These are phyloP conservation scores for Geophilus truncorum DNA, from an alignment of 2,888 invertebrate species.

Conservation along the genomic window DNA sequence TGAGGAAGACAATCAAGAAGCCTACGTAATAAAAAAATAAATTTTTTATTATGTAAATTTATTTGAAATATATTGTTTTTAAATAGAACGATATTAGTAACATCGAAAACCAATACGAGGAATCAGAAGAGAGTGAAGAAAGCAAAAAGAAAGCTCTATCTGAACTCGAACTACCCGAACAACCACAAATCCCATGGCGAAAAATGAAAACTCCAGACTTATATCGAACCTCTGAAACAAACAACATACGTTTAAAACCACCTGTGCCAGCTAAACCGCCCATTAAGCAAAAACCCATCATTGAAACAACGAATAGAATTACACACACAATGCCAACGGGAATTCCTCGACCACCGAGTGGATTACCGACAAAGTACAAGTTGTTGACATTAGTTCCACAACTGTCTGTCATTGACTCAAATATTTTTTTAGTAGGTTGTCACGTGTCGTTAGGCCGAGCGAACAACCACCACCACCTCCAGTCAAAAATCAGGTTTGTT, in stretches of 20 bases:
- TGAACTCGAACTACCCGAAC: neutral
- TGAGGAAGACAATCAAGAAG: conserved; percentile 33
- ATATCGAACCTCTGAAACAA: neutral
- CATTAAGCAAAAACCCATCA: conserved; percentile 1
- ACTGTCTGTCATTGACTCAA: neutral
- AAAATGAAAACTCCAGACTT: neutral
- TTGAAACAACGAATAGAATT: conserved; percentile 33
- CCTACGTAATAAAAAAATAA: neutral
- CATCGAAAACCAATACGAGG: neutral
- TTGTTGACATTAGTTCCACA: neutral
- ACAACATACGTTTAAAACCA: neutral
- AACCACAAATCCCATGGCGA: neutral
- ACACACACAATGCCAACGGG: neutral
- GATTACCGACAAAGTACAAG: neutral
- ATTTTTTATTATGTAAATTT: neutral
- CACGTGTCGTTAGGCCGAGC: conserved; percentile 36
- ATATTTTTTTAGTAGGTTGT: neutral
- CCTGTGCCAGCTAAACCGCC: neutral
- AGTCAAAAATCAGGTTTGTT: conserved; percentile 35
- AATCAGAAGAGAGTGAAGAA: neutral
- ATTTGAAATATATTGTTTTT: neutral
- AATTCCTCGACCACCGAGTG: neutral
- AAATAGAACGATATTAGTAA: neutral
- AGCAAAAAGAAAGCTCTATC: neutral
- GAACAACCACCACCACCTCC: conserved; percentile 41